Evolutionary conservation across 1,140 invertebrate species (phyloP), one percentile per base, ranked within the genome.

Genomic region (Mactra quadrangularis): DNA sequence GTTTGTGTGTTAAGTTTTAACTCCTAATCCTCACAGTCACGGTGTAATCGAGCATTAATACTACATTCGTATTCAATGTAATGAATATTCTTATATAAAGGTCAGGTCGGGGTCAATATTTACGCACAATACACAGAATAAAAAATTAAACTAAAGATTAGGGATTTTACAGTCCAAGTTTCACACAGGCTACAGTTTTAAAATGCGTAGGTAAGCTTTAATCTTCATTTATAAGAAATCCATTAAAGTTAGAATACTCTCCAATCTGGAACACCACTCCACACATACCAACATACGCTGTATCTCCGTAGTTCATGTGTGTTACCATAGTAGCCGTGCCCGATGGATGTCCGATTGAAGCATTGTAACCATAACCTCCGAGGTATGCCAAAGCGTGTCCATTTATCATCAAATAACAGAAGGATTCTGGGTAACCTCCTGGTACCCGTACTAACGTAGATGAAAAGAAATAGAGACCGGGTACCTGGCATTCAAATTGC

Each of bases 231-330:
- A 60, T 35, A 13, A 60, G 31, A 35, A 60, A 60, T 60, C 57
- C 57, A 60, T 60, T 60, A 27, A 60, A 60, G 33, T 60, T 60
- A n/a, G 57, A 60, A 27, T 60, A 35, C 6, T 60, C 33, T 60
- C 27, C n/a, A 60, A 60, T 60, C 31, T 60, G 57, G 29, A 17
- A 6, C 19, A 60, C 33, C 11, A 60, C 57, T 33, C 57, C 57
- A 35, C 57, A 60, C 57, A 60, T 60, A 33, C 57, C 57, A 60
- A 60, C 17, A 19, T 60, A 60, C n/a, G 57, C 57, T 60, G 57
- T 60, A 19, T 60, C 57, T 3, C 57, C 57, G 31, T 60, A 17
- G 3, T 60, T 17, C 57, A 60, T 60, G 31, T 60, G 57, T 9
- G 29, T n/a, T 4, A 60, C 27, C 15, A 60, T 35, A 7, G 57